Conservation (phyloP, 2,888 invertebrate genomes). For the Cetonia aurata region DNA sequence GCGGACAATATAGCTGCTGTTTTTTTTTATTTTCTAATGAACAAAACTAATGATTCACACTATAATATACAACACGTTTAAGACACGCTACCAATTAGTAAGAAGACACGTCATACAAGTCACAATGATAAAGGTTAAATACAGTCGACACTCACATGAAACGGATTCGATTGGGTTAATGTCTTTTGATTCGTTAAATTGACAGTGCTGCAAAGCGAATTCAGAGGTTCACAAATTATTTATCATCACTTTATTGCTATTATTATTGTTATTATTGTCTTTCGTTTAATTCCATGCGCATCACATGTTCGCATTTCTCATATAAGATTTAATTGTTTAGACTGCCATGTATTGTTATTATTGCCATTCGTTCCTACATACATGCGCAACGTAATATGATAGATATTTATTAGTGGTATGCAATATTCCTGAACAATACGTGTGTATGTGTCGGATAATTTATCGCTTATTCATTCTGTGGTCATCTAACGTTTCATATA, state of each 20-base stretch:
- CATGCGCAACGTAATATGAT: slow-evolving; percentile 28
- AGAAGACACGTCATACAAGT: not conserved
- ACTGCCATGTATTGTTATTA: slow-evolving; percentile 22
- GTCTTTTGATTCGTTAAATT: slow-evolving; percentile 29
- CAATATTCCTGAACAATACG: not conserved
- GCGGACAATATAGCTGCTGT: too few relatives aligned
- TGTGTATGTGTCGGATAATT: slow-evolving; percentile 13
- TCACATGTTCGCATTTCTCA: too few relatives aligned
- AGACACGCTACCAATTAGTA: too few relatives aligned
- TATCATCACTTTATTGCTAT: not conserved
- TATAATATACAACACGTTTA: too few relatives aligned
- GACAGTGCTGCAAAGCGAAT: slow-evolving; percentile 1
- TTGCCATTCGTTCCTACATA: slow-evolving; percentile 11
- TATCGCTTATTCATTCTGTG: slow-evolving; percentile 28
- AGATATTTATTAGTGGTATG: slow-evolving; percentile 29
- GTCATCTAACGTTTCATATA: slow-evolving; percentile 25
- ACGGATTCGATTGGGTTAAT: slow-evolving; percentile 31
- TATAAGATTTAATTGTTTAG: slow-evolving; percentile 26
- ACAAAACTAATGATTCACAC: too few relatives aligned
- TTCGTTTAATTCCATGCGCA: not conserved
- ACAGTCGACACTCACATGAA: not conserved
- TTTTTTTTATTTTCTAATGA: too few relatives aligned
- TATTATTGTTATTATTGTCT: slow-evolving; percentile 1
- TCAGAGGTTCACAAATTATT: slow-evolving; percentile 8
- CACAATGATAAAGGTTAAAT: slow-evolving; percentile 16